phyloP scores from a whole-genome alignment of 2,888 invertebrate species.

The Dorcus parallelipipedus region DNA sequence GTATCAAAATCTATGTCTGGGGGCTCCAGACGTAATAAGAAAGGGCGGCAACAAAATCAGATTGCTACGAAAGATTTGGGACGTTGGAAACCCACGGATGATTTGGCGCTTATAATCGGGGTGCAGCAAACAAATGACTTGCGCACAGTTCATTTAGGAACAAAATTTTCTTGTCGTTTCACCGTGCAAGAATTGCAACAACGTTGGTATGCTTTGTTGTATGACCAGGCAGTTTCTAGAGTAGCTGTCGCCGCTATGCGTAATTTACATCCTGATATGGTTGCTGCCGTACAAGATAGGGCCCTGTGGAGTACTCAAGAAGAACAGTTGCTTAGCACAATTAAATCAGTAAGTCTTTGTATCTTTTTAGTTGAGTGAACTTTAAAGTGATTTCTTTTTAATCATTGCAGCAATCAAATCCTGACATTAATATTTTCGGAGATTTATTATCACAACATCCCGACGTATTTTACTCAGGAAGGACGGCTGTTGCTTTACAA shows the following conservation, averaged over 20 bases:
- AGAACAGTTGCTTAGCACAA: slow-evolving; percentile 77
- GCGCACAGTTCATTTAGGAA: slow-evolving; percentile 80
- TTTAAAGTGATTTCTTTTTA: neutral
- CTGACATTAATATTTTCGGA: slow-evolving; percentile 76
- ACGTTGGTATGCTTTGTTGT: slow-evolving; percentile 93
- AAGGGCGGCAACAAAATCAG: slow-evolving; percentile 65
- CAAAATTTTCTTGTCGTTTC: slow-evolving; percentile 94
- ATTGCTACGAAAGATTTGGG: slow-evolving; percentile 81
- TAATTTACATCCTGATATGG: slow-evolving; percentile 87
- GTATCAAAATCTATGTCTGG: slow-evolving; percentile 42
- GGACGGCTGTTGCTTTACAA: slow-evolving; percentile 81
- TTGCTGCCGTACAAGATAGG: slow-evolving; percentile 81
- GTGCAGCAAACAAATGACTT: slow-evolving; percentile 86
- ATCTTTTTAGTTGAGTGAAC: too few relatives aligned
- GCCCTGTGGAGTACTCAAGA: slow-evolving; percentile 88
- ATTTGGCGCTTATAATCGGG: slow-evolving; percentile 87
- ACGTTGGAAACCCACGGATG: slow-evolving; percentile 97
- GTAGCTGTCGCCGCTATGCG: slow-evolving; percentile 91
- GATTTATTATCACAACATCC: slow-evolving; percentile 80
- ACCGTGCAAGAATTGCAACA: slow-evolving; percentile 91
- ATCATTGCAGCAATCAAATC: slow-evolving; percentile 40
- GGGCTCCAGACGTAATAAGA: slow-evolving; percentile 53
- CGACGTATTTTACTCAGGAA: slow-evolving; percentile 79
- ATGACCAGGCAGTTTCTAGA: slow-evolving; percentile 90
- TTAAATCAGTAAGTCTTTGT: slow-evolving; percentile 63